Percentiles rank a stretch among this genome's conserved stretches.
These are phyloP conservation scores for Amblyopsis rosae DNA, from an alignment of 2,113 vertebrate genomes.

Conservation along the genomic window DNA sequence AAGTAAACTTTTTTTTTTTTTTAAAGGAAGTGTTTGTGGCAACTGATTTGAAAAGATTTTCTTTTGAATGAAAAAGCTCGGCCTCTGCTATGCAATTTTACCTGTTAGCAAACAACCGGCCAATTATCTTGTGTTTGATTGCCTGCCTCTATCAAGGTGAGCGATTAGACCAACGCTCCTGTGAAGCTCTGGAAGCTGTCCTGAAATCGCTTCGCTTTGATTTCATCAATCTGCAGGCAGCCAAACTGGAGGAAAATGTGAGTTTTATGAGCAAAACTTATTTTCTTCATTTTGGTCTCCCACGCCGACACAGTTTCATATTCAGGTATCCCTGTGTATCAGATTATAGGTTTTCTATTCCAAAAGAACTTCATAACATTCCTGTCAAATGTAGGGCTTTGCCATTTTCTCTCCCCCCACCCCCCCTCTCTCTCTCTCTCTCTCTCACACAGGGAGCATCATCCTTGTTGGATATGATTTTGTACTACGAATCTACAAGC, in stretches of 20 bases:
- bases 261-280: conserved; percentile 72
- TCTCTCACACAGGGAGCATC: conserved; percentile 66
- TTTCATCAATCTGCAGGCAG: conserved; percentile 79
- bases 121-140: conserved; percentile 74
- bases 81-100: conserved; percentile 62
- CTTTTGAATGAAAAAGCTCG: conserved; percentile 43
- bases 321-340: conserved; percentile 59
- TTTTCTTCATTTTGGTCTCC: conserved; percentile 59
- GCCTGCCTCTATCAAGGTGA: conserved; percentile 77
- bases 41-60: conserved; percentile 52
- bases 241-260: conserved; percentile 82
- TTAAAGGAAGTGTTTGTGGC: conserved; percentile 55
- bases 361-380: conserved; percentile 69
- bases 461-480: conserved; percentile 81
- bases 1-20: conserved; percentile 33
- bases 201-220: conserved; percentile 80
- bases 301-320: conserved; percentile 66
- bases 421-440: too few species aligned
- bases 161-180: conserved; percentile 77
- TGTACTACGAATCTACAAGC: conserved; percentile 78
- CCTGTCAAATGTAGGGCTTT: conserved; percentile 61
- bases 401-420: neutral
- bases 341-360: conserved; percentile 61
- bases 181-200: conserved; percentile 80
- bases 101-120: conserved; percentile 69